Evolutionary conservation across 2,797 vertebrate genomes (phyloP).

Genomic region (Dicrostonyx torquatus): DNA sequence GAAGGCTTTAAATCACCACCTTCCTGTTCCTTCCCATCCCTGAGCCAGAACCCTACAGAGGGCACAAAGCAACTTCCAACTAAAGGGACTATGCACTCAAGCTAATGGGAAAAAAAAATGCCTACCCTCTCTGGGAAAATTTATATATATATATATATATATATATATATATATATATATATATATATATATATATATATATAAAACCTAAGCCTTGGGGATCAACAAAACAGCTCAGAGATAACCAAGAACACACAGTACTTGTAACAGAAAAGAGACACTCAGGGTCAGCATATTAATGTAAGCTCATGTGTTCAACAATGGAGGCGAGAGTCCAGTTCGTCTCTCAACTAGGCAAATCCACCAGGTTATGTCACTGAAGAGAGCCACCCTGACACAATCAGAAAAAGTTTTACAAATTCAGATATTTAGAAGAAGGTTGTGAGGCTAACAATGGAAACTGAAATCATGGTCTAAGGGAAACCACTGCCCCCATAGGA

Average conservation of each 20-base stretch:
- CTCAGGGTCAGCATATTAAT: not conserved
- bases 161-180: no score
- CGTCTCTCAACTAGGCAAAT: not conserved
- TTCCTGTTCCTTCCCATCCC: conserved; percentile 30
- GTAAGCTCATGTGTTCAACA: not conserved
- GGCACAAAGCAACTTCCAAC: not conserved
- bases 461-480: not conserved
- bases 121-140: not conserved
- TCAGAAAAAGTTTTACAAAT: not conserved
- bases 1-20: conserved; percentile 73
- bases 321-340: not conserved
- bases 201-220: not conserved
- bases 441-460: not conserved
- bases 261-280: not conserved
- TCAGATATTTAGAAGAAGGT: not conserved
- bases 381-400: not conserved
- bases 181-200: no score
- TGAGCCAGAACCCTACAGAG: conserved; percentile 4
- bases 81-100: not conserved
- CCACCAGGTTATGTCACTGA: not conserved
- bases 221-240: conserved; percentile 20
- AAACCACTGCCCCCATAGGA: not conserved
- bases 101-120: not conserved
- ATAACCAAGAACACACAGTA: not conserved
- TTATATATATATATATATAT: no score